Percentiles rank a stretch among this genome's conserved stretches.
Evolutionary conservation across 2,888 invertebrate genomes (phyloP).

Genomic region (Camponotus fellah): DNA sequence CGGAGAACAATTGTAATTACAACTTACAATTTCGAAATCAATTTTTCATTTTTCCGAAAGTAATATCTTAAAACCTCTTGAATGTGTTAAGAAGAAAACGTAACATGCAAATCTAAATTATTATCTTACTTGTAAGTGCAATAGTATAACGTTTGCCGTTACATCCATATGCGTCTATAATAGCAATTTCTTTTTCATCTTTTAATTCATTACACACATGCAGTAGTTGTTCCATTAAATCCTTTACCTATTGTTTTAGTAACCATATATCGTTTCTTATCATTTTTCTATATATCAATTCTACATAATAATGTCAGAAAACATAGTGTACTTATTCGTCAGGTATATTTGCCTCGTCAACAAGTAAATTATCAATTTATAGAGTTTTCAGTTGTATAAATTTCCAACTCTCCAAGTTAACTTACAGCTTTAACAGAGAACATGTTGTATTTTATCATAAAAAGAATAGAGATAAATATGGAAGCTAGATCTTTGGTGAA

Average conservation of each 20-base stretch:
- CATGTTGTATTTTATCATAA: neutral
- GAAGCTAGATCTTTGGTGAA: neutral
- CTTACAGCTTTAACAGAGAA: neutral
- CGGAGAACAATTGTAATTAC: no score
- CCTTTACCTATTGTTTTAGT: neutral
- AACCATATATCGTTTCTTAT: neutral
- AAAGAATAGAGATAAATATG: neutral
- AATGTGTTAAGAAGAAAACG: no score
- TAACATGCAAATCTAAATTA: neutral
- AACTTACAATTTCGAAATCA: no score
- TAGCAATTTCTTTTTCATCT: neutral
- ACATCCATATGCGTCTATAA: neutral
- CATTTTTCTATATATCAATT: no score
- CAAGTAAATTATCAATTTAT: neutral
- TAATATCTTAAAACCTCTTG: no score
- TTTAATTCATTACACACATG: neutral
- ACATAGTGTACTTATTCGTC: neutral
- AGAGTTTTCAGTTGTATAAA: no score
- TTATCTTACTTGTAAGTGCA: neutral
- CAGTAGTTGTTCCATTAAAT: neutral
- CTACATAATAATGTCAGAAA: neutral
- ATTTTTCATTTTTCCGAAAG: no score
- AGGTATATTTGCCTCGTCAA: neutral
- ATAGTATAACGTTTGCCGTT: neutral
- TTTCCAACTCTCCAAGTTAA: neutral